Evolutionary conservation across 2,113 vertebrate genomes (phyloP).

Genomic region (Xiphophorus maculatus): DNA sequence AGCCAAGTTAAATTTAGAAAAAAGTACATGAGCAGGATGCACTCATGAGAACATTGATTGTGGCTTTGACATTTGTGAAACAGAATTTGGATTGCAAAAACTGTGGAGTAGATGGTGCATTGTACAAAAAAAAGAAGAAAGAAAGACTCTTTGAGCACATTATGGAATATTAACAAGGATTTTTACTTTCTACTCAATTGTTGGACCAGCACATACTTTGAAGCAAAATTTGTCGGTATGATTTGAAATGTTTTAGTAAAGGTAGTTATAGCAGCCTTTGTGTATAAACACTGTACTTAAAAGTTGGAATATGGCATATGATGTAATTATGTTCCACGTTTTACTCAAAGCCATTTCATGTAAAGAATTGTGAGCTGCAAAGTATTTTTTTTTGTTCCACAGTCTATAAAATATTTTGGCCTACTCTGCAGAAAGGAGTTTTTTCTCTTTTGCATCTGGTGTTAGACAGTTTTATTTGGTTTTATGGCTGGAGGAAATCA

Average conservation of each 20-base stretch:
- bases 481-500: conserved; percentile 63
- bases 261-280: conserved; percentile 34
- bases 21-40: conserved; percentile 35
- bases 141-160: neutral
- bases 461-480: conserved; percentile 68
- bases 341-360: conserved; percentile 37
- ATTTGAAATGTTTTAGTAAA: neutral
- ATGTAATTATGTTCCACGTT: conserved; percentile 75
- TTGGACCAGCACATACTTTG: no score
- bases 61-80: conserved; percentile 50
- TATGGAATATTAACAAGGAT: neutral
- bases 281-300: conserved; percentile 69
- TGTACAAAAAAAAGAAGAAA: neutral
- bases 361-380: conserved; percentile 49
- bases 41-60: conserved; percentile 44
- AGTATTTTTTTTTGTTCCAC: conserved; percentile 56
- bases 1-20: conserved; percentile 49
- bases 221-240: neutral
- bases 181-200: neutral
- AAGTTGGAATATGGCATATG: conserved; percentile 57
- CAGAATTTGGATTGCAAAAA: conserved; percentile 35
- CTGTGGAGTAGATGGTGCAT: neutral
- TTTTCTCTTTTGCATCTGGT: conserved; percentile 62
- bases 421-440: conserved; percentile 33
- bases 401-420: conserved; percentile 64